Evolutionary conservation across 2,113 vertebrate species (phyloP), one percentile per base, ranked within the genome.

Genomic region (Pterocles burchelli): DNA sequence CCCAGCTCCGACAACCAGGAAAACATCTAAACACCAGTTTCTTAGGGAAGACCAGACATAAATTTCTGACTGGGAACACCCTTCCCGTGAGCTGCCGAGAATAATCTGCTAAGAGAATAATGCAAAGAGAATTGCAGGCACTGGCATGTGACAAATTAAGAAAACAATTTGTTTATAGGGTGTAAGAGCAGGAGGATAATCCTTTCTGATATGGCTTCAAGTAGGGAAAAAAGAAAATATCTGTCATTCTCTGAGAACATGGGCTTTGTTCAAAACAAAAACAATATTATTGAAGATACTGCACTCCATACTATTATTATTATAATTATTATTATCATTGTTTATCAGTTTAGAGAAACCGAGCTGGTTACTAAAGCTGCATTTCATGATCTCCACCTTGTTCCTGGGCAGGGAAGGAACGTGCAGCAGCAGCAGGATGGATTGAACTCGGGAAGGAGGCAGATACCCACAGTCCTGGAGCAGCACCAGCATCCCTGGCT

Each of bases 151-250:
- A 49, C 57, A 90, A 93, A 86, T 72, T 65, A 91, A 41, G 87
- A 48, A 82, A 93, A 62, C 19, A 45, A 73, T 61, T 85, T 89
- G 55, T 90, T 94, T 76, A 48, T 28, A n/a, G 33, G 59, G 48
- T 77, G 43, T 61, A 72, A 58, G 66, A 89, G 62, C 18, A 82
- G 63, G 55, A 63, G 13, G 41, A 89, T 26, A 62, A 73, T 54
- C 41, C 58, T 86, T 86, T 76, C 61, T 86, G 82, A 57, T 84
- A 41, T 2, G 12, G 59, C 52, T 86, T 65, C 49, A 38, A 33
- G 51, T 4, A 61, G 55, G 54, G 45, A 45, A 51, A 38, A 82
- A 66, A 68, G 41, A 55, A 54, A 70, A 34, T 34, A 73, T 31
- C 34, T 73, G 48, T 54, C 76, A 66, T 21, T 13, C 29, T 63